Evolutionary conservation across 2,113 vertebrate species (phyloP), one percentile per base, ranked within the genome.

Genomic region (Arothron firmamentum): DNA sequence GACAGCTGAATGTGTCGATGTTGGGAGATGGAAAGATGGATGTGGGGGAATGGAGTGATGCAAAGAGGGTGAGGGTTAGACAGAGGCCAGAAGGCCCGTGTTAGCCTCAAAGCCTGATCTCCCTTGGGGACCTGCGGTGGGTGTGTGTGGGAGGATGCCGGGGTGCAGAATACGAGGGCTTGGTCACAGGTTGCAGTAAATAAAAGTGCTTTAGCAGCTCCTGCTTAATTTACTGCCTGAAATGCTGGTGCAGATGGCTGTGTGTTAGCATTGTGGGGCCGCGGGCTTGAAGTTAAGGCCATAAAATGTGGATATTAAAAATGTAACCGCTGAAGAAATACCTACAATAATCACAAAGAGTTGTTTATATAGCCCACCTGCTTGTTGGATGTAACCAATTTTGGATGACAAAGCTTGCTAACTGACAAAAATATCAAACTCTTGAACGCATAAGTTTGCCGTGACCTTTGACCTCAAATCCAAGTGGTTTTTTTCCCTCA

Each of bases 201-300:
- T 65, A 71, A 56, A 52, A 79, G 72, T 72, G 56, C 57, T 50
- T 59, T 59, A 54, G 47, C 67, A n/a, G 55, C 54, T 61, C 60
- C 65, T 63, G 67, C 59, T 56, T 81, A 80, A 90, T 90, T 88
- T 88, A 86, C 70, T 75, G 81, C 74, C 74, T 74, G 73, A 78
- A 85, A 82, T 84, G 67, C 70, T 73, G 45, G 41, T 78, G 65
- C 89, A 90, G 86, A 90, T 89, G 87, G 85, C 56, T 59, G 10
- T 59, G 68, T 77, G 76, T 80, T 76, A 59, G 70, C 19, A 53
- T 59, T 63, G 65, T 19, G 69, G 56, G 69, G 65, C 62, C 17
- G 49, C 71, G 50, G 60, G 57, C 52, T 81, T 25, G 31, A 51
- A 57, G 52, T 52, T 14, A 54, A 53, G 15, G 42, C 28, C 34